Evolutionary conservation across 1,140 invertebrate species (phyloP).

Genomic region (Oreohelix idahoensis): DNA sequence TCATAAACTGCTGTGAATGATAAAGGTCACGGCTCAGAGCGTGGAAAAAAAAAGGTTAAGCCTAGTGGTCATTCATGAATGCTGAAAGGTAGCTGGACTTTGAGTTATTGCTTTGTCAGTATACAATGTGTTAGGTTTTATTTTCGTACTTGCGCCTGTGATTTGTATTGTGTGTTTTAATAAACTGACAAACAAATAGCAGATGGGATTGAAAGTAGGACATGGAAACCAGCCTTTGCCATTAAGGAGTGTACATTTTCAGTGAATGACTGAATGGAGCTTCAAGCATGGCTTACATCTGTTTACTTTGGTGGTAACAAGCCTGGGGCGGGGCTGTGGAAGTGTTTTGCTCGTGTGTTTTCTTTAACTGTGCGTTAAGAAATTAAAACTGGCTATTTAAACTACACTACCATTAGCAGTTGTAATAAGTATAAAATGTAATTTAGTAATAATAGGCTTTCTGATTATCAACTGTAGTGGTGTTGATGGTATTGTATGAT

Average conservation of each 20-base stretch:
- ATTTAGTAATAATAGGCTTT: too few species aligned
- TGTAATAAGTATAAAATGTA: too few species aligned
- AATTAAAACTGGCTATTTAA: too few species aligned
- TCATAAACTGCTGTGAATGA: constrained; percentile 45
- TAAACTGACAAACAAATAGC: neutral
- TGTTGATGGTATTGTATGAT: too few species aligned
- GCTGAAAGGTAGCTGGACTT: neutral
- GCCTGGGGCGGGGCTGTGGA: too few species aligned
- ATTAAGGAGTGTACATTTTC: constrained; percentile 9
- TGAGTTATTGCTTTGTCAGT: neutral
- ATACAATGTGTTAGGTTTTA: neutral
- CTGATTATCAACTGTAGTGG: too few species aligned
- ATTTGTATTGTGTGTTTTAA: neutral
- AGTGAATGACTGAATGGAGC: neutral
- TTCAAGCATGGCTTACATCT: neutral
- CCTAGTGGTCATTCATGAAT: constrained; percentile 29
- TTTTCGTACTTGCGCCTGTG: neutral
- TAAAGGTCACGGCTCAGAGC: constrained; percentile 41
- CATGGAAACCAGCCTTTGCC: neutral
- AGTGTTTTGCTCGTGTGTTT: too few species aligned
- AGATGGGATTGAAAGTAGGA: constrained; percentile 2
- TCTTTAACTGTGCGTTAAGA: too few species aligned
- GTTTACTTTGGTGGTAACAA: too few species aligned
- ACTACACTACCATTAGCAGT: too few species aligned
- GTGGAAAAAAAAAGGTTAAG: constrained; percentile 30